A percentile compares a stretch with the other conserved stretches of the same genome.
Conservation (phyloP, 1,140 invertebrate genomes). For the Dreissena rostriformis region DNA sequence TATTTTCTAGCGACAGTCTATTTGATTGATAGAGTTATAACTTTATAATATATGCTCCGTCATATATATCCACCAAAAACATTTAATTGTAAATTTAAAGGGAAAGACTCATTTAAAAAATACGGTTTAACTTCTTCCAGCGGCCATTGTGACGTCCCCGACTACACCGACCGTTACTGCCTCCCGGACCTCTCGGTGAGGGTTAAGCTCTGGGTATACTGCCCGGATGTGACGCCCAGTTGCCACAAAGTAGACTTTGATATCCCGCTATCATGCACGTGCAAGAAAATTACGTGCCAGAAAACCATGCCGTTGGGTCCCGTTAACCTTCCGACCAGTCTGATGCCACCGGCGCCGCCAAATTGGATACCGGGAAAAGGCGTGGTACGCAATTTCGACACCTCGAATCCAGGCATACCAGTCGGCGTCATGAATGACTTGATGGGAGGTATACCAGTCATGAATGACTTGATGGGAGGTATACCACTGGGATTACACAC, state of each 20-base stretch:
- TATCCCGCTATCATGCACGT: conserved; percentile 28
- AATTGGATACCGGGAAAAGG: not conserved
- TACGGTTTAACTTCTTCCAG: not conserved
- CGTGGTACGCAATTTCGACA: no score
- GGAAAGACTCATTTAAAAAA: not conserved
- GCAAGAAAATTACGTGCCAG: conserved; percentile 16
- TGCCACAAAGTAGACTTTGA: conserved; percentile 35
- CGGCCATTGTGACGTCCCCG: conserved; percentile 13
- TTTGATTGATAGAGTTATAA: not conserved
- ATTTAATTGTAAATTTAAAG: not conserved
- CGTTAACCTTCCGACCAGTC: no score
- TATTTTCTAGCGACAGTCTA: not conserved
- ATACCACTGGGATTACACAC: no score
- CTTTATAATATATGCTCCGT: not conserved
- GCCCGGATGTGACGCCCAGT: not conserved
- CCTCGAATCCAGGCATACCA: no score
- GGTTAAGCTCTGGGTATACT: conserved; percentile 30
- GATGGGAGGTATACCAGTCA: no score
- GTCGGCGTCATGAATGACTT: no score
- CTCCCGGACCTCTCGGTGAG: conserved; percentile 12
- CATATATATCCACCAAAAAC: not conserved
- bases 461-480: no score
- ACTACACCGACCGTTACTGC: not conserved
- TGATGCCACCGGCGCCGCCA: not conserved
- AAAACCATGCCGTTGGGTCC: not conserved